phyloP scores from a whole-genome alignment of 2,113 vertebrate genomes.

The Agelaius tricolor region DNA sequence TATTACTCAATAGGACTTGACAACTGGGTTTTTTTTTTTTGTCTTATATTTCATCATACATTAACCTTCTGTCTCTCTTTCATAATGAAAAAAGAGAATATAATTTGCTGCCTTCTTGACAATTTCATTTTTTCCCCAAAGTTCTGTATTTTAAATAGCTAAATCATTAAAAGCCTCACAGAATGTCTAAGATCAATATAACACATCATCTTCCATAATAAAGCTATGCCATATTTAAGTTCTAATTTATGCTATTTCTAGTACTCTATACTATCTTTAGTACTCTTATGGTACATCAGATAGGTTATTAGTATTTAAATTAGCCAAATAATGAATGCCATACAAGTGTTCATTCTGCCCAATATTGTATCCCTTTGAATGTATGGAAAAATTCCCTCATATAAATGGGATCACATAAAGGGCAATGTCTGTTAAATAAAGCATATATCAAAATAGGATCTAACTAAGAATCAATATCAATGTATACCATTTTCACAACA shows the following conservation, averaged over 20 bases:
- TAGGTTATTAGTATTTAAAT: conserved; percentile 72
- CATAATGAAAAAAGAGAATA: not conserved
- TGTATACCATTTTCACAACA: conserved; percentile 30
- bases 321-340: conserved; percentile 63
- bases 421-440: conserved; percentile 71
- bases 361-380: conserved; percentile 24
- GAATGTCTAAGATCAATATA: conserved; percentile 4
- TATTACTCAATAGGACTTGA: not conserved
- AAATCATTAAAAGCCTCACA: not conserved
- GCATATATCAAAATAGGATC: conserved; percentile 56
- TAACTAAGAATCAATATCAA: conserved; percentile 66
- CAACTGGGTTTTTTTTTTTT: not conserved
- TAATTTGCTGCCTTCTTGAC: not conserved
- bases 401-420: conserved; percentile 67
- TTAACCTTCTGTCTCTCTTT: not conserved
- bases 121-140: not conserved
- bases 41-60: not conserved
- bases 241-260: conserved; percentile 52
- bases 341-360: conserved; percentile 65
- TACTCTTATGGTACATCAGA: conserved; percentile 39
- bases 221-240: conserved; percentile 38
- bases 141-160: not conserved
- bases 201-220: not conserved
- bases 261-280: conserved; percentile 38
- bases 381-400: conserved; percentile 42